Percentiles rank a stretch among this genome's conserved stretches.
Conservation (phyloP, 2,888 invertebrate species). For the Ditula angustiorana region DNA sequence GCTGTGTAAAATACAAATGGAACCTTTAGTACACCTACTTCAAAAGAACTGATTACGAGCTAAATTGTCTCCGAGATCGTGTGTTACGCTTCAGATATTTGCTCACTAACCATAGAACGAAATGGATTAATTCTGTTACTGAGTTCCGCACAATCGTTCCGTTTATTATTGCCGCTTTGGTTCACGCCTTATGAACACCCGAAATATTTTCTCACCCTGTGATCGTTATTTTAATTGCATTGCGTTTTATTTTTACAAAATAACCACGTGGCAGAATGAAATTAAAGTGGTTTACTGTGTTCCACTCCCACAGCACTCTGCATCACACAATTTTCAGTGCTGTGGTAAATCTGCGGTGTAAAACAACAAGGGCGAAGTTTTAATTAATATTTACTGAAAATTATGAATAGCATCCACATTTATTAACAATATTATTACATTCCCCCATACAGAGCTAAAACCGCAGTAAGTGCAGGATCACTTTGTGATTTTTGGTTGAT, state of each 20-base stretch:
- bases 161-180: not conserved
- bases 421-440: not conserved
- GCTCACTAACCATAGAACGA: not conserved
- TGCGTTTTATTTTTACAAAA: not conserved
- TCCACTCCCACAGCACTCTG: not conserved
- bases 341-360: not conserved
- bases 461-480: too few species aligned
- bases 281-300: not conserved
- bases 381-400: not conserved
- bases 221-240: not conserved
- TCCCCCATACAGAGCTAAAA: not conserved
- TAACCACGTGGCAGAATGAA: not conserved
- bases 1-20: constrained; percentile 47
- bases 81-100: constrained; percentile 5
- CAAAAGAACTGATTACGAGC: constrained; percentile 48
- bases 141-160: not conserved
- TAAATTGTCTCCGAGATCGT: constrained; percentile 3
- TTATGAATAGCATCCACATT: too few species aligned
- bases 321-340: not conserved
- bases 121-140: not conserved
- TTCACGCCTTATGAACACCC: not conserved
- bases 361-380: not conserved
- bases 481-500: too few species aligned
- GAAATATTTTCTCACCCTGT: not conserved
- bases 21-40: constrained; percentile 44